These are phyloP conservation scores for Coregonus clupeaformis DNA, from an alignment of 2,113 vertebrate species.

Conservation along the genomic window DNA sequence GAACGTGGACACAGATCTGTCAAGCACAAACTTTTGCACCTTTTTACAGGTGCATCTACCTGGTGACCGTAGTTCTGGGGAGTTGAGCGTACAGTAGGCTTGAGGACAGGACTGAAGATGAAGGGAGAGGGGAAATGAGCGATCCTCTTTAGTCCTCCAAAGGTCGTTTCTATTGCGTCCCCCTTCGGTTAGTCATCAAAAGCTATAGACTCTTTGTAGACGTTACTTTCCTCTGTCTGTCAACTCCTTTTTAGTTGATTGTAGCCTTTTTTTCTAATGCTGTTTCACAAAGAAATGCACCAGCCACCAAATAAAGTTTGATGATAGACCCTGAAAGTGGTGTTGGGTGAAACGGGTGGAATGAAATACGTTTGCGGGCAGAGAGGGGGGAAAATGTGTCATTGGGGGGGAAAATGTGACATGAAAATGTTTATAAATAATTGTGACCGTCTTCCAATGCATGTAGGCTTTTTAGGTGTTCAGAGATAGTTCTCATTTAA, in stretches of 20 bases:
- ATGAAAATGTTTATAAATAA: conserved; percentile 56
- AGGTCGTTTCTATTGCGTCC: conserved; percentile 61
- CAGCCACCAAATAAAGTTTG: conserved; percentile 76
- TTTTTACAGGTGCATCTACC: conserved; percentile 50
- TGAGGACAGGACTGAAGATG: conserved; percentile 42
- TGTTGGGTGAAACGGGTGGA: conserved; percentile 41
- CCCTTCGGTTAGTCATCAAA: conserved; percentile 64
- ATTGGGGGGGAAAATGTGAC: conserved; percentile 64
- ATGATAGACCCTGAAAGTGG: conserved; percentile 62
- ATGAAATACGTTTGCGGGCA: conserved; percentile 53
- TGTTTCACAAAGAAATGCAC: conserved; percentile 74
- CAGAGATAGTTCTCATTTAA: conserved; percentile 61
- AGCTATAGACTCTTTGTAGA: conserved; percentile 63
- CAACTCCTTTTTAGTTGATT: conserved; percentile 68
- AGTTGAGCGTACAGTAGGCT: conserved; percentile 1
- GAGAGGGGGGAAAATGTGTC: conserved; percentile 46
- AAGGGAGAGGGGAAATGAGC: conserved; percentile 36
- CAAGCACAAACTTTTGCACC: conserved; percentile 69
- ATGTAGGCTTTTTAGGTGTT: conserved; percentile 75
- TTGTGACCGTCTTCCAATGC: conserved; percentile 79
- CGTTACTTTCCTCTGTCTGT: conserved; percentile 64
- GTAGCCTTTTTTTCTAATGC: conserved; percentile 70
- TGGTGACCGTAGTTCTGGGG: conserved; percentile 42
- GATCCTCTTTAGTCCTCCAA: conserved; percentile 33
- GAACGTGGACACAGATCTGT: conserved; percentile 52